Conservation (phyloP, 2,113 vertebrate species). For the Labeo catla region DNA sequence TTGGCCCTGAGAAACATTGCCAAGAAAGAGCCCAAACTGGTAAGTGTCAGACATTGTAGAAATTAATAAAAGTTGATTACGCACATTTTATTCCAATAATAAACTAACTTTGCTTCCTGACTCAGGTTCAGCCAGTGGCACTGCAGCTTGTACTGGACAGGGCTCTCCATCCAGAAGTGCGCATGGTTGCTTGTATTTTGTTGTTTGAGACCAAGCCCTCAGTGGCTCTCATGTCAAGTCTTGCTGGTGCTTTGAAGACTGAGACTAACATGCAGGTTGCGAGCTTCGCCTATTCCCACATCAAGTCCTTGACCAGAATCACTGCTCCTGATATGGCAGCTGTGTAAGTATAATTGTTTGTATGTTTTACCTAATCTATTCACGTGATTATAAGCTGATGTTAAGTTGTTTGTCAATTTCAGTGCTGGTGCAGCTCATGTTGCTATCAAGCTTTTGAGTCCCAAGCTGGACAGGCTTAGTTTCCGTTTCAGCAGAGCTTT, state of each 20-base stretch:
- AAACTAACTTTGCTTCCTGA: neutral
- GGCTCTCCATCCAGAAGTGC: conserved; percentile 73
- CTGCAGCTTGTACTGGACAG: conserved; percentile 80
- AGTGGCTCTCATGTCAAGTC: conserved; percentile 71
- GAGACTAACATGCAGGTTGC: conserved; percentile 81
- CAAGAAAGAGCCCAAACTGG: conserved; percentile 77
- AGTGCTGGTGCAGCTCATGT: conserved; percentile 83
- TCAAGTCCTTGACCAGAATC: conserved; percentile 81
- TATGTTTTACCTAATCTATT: neutral
- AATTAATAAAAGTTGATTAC: neutral
- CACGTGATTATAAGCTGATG: neutral
- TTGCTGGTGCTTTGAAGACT: conserved; percentile 75
- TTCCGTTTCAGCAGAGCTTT: conserved; percentile 79
- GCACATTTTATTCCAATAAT: neutral
- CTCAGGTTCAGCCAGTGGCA: conserved; percentile 80
- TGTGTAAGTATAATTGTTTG: conserved; percentile 75
- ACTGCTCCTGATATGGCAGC: conserved; percentile 62
- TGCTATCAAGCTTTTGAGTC: conserved; percentile 79
- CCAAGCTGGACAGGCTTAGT: conserved; percentile 73
- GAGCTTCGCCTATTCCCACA: conserved; percentile 83
- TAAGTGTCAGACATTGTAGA: conserved; percentile 59
- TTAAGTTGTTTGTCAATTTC: conserved; percentile 44
- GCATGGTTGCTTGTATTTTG: conserved; percentile 80
- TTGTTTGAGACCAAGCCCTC: conserved; percentile 83
- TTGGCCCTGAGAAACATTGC: conserved; percentile 82